These are phyloP conservation scores for Chaetops frenatus DNA, from an alignment of 2,113 vertebrate species.

Conservation along the genomic window DNA sequence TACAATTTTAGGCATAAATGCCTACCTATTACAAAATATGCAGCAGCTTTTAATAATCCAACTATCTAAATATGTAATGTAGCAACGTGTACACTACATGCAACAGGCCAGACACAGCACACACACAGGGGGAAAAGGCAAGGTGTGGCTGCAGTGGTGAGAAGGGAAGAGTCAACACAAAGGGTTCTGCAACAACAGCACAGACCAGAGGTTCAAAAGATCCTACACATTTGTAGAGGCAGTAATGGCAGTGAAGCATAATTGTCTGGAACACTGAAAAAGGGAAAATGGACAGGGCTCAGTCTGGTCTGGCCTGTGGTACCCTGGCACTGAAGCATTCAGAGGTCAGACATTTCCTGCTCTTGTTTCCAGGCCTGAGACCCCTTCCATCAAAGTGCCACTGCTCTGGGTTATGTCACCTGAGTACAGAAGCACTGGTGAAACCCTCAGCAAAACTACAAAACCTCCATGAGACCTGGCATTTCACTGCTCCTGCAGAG, in stretches of 20 bases:
- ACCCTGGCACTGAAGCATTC: background rate
- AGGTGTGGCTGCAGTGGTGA: background rate
- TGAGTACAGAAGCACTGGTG: background rate
- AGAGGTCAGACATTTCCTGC: background rate
- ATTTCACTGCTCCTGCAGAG: background rate
- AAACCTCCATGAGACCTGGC: background rate
- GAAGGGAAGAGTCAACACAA: background rate
- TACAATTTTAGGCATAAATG: background rate
- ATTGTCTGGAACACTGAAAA: background rate
- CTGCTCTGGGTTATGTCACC: background rate
- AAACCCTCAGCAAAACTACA: background rate
- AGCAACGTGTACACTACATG: background rate
- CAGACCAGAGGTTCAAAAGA: background rate
- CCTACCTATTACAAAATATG: background rate
- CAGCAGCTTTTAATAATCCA: background rate
- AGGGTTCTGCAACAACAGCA: background rate
- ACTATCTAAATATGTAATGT: too few species aligned
- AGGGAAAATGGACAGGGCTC: background rate
- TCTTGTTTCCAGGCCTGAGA: background rate
- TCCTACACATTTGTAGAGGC: too few species aligned
- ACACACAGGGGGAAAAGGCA: background rate
- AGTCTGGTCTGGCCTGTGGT: accelerated
- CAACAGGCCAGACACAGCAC: background rate
- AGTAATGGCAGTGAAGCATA: background rate
- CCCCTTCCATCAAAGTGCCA: background rate